phyloP scores from a whole-genome alignment of 2,797 vertebrate species.

The Chlorospingus semifuscus region DNA sequence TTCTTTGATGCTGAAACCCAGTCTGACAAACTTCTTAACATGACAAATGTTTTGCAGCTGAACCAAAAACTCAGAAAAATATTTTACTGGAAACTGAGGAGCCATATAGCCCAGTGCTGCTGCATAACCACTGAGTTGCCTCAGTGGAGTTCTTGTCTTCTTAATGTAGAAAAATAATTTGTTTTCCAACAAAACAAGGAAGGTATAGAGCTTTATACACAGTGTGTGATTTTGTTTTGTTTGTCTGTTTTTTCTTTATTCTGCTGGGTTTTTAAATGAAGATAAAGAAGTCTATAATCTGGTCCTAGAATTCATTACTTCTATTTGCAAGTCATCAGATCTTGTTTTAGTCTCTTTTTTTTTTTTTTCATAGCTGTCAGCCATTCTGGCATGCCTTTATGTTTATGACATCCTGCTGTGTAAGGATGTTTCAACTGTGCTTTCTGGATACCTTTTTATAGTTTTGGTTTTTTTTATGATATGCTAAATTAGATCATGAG shows the following conservation, averaged over 20 bases:
- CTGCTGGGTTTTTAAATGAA: neutral
- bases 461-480: neutral
- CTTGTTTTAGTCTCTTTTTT: slow-evolving; percentile 40
- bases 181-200: neutral
- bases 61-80: neutral
- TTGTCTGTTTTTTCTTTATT: neutral
- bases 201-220: neutral
- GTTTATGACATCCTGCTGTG: slow-evolving; percentile 73
- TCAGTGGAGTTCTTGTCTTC: neutral
- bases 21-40: neutral
- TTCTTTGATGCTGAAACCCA: neutral
- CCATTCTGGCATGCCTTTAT: slow-evolving; percentile 64
- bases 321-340: slow-evolving; percentile 66
- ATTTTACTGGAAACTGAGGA: neutral
- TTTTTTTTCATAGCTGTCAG: slow-evolving; percentile 46
- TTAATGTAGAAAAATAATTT: neutral
- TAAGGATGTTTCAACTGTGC: slow-evolving; percentile 61
- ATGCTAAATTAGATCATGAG: slow-evolving; percentile 66
- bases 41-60: neutral
- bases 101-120: neutral
- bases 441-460: slow-evolving; percentile 70
- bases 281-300: slow-evolving; percentile 18
- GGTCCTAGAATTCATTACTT: slow-evolving; percentile 60
- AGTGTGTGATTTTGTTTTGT: neutral
- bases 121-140: neutral